phyloP scores from a whole-genome alignment of 2,113 vertebrate species.

The Muntiacus reevesi region DNA sequence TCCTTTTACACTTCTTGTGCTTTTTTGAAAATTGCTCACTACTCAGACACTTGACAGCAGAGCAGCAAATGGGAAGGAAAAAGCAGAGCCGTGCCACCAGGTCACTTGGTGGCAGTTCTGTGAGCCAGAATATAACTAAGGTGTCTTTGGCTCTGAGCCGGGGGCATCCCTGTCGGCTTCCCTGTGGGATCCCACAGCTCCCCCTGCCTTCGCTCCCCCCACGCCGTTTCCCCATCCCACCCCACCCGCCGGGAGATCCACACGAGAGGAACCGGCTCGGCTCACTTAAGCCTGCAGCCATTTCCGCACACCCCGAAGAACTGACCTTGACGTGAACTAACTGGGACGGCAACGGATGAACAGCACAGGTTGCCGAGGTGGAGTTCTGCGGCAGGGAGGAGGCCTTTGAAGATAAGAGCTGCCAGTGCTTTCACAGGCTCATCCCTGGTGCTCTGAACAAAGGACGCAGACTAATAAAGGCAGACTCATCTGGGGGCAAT shows the following conservation, averaged over 20 bases:
- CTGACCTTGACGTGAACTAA: slow-evolving; percentile 79
- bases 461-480: slow-evolving; percentile 77
- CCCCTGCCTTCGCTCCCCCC: accelerated
- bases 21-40: background rate
- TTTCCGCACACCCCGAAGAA: slow-evolving; percentile 54
- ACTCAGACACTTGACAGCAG: background rate
- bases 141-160: background rate
- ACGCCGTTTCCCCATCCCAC: background rate
- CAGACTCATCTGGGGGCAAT: slow-evolving; percentile 75
- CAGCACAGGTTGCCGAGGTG: slow-evolving; percentile 62
- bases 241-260: background rate
- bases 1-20: background rate
- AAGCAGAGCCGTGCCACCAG: no score
- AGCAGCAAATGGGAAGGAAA: background rate
- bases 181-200: background rate
- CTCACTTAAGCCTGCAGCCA: slow-evolving; percentile 52
- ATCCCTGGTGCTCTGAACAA: slow-evolving; percentile 79
- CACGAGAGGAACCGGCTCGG: background rate
- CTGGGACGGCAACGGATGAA: slow-evolving; percentile 76
- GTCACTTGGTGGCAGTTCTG: accelerated
- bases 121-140: background rate
- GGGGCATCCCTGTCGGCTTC: background rate
- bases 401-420: slow-evolving; percentile 82
- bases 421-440: slow-evolving; percentile 72
- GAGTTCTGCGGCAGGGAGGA: slow-evolving; percentile 65